Evolutionary conservation across 2,113 vertebrate species (phyloP).

Genomic region (Thinocorus orbignyianus): DNA sequence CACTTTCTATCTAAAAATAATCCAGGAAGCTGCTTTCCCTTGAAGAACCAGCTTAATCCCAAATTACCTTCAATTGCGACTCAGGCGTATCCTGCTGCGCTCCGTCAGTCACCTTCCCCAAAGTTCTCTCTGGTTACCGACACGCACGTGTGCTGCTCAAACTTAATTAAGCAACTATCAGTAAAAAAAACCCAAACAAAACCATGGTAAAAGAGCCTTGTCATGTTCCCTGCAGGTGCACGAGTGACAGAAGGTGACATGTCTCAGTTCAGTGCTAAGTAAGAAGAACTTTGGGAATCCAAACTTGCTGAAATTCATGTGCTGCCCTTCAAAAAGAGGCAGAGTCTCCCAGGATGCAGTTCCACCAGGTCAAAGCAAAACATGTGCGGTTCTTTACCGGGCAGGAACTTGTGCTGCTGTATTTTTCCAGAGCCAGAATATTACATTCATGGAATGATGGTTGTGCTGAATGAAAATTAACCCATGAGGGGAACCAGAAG

Average conservation of each 20-base stretch:
- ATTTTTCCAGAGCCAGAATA: neutral
- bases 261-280: neutral
- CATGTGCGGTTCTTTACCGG: neutral
- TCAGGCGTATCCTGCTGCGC: neutral
- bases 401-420: neutral
- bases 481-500: neutral
- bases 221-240: neutral
- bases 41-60: neutral
- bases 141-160: neutral
- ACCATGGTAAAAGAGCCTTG: neutral
- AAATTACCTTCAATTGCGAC: neutral
- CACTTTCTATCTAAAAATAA: neutral
- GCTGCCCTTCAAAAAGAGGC: neutral
- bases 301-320: neutral
- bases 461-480: neutral
- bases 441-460: neutral
- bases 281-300: neutral
- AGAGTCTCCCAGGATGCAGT: rapidly evolving
- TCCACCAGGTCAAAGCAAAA: neutral
- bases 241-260: neutral
- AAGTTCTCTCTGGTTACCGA: neutral
- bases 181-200: neutral
- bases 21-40: neutral
- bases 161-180: neutral
- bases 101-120: neutral